Percentiles rank a stretch among this genome's conserved stretches.
These are phyloP conservation scores for Tolmerus cingulatus DNA, from an alignment of 2,888 invertebrate genomes.

Conservation along the genomic window DNA sequence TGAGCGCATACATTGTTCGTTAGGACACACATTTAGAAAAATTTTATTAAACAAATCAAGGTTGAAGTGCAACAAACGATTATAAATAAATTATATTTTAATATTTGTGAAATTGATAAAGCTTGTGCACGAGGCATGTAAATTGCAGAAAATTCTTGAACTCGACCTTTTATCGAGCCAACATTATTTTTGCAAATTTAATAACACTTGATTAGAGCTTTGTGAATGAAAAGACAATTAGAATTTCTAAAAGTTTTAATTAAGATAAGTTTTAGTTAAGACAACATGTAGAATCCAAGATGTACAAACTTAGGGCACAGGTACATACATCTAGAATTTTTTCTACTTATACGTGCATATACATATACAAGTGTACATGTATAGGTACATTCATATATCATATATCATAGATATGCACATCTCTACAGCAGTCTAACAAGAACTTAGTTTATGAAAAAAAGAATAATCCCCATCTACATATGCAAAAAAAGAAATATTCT, in stretches of 20 bases:
- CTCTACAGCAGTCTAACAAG: neutral
- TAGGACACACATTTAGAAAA: neutral
- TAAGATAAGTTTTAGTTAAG: neutral
- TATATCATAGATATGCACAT: neutral
- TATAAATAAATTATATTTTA: neutral
- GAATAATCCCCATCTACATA: neutral
- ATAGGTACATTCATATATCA: neutral
- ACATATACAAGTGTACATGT: neutral
- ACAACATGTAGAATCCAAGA: neutral
- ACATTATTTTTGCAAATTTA: neutral
- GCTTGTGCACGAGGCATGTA: neutral
- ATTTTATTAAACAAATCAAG: neutral
- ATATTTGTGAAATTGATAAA: neutral
- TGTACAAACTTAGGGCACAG: neutral
- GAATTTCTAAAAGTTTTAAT: neutral
- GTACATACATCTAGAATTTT: neutral
- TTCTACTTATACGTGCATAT: too few relatives aligned
- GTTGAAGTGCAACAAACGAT: neutral
- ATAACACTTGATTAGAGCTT: neutral
- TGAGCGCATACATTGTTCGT: neutral
- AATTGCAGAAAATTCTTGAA: constrained; percentile 22
- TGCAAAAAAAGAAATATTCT: neutral
- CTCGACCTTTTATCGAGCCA: constrained; percentile 21
- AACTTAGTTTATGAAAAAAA: neutral
- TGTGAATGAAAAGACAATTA: neutral